Base-by-base conservation (phyloP, 1,140 invertebrate species). In the Pachypeltis micranthus region DNA sequence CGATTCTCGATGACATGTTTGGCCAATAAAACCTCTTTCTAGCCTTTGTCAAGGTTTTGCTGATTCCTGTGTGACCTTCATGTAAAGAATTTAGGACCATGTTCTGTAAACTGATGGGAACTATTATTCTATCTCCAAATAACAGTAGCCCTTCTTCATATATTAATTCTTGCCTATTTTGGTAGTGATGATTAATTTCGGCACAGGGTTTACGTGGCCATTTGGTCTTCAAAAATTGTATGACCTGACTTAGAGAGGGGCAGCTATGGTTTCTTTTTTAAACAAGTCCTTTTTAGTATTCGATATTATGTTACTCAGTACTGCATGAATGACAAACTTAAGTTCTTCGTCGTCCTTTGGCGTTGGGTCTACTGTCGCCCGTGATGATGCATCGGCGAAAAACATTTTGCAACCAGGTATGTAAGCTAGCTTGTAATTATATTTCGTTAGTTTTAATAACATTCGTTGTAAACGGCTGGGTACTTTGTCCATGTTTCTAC, bases 371-470 rank as follows among this genome's bases (percentile, higher is more conserved):
- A n/a, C n/a, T n/a, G n/a, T n/a, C n/a, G n/a, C 61, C 44, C 77
- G 61, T 63, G 74, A 73, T 65, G 75, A 69, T 16, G 72, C 72
- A 70, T 79, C 75, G 54, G 74, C 70, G 28, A 77, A 66, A 65
- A 71, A 73, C 66, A 79, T 67, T 24, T 70, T 69, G 70, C 74
- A 77, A 3, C 77, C 77, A 31, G 70, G 71, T 64, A 67, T 69
- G 65, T 74, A 74, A 28, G 67, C 60, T 34, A 73, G 64, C 27
- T 67, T 67, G 31, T 69, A 68, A 44, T 71, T 64, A 63, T 69
- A 74, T 58, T 54, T 64, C 60, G 61, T 70, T 7, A 74, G 24
- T 29, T 69, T 66, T 14, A 77, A 60, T 4, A 73, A 63, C 69
- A 76, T 71, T 16, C 71, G 47, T 65, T 77, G 75, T n/a, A 79